Base-by-base conservation (phyloP, 2,888 invertebrate genomes). In the Aethes cnicana region DNA sequence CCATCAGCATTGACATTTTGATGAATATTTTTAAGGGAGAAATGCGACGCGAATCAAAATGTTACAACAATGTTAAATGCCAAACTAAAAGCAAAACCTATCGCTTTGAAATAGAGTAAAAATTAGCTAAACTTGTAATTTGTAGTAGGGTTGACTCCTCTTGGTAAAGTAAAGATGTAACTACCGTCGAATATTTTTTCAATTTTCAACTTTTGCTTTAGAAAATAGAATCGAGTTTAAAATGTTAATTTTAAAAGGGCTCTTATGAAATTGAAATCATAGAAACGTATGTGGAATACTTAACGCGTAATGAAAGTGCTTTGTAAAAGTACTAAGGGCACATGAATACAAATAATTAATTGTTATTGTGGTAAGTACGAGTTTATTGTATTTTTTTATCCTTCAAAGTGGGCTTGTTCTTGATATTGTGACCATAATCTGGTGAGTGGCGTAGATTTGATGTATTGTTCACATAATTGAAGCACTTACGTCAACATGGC, bases 271-370 rank as follows among this genome's bases (percentile, higher is more conserved):
- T 39, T 54, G 61, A 49, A 69, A 59, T 69, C 56, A 59, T 62
- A 64, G 60, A 69, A 81, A 73, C 81, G 81, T 83, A 82, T 81
- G 83, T 69, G 67, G 61, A 70, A 63, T 67, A 75, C 74, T 77
- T 69, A 69, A 66, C 62, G 58, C 63, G 66, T 69, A 71, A 71
- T 70, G 67, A 71, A 73, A 76, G 64, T 63, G 59, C 68, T 72
- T 70, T 62, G 60, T 56, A 63, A 61, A 61, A 50, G 57, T 57
- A 59, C 49, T 55, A 49, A 62, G 59, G 64, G 60, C 50, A 50
- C 50, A 56, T 54, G 65, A 66, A 66, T 66, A 62, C 63, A 68
- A 71, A 71, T 68, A 73, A 77, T 77, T 76, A 69, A 72, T 65
- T 75, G 74, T 74, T 66, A 72, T 71, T 79, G 73, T 72, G 77